Evolutionary conservation across 2,113 vertebrate species (phyloP).

Genomic region (Empidonax traillii): DNA sequence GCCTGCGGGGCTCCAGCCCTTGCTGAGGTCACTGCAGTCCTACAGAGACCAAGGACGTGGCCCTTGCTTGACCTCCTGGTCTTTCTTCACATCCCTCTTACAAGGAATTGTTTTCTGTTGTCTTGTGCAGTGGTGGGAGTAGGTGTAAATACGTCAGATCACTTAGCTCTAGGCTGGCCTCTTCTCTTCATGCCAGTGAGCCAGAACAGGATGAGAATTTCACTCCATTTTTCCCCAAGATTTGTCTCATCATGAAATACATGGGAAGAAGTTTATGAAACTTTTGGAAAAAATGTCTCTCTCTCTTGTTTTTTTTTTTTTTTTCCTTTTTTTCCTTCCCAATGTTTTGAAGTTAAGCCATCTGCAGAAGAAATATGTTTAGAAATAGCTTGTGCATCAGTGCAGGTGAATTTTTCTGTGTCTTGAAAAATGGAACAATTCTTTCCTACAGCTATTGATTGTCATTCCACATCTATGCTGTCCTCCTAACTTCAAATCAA

Average conservation of each 20-base stretch:
- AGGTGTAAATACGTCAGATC: not conserved
- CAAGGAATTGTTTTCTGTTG: not conserved
- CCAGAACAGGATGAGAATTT: not conserved
- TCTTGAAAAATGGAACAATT: constrained; percentile 50
- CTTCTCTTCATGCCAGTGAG: not conserved
- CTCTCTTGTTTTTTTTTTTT: not conserved
- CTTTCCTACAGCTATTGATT: constrained; percentile 30
- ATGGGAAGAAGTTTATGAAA: not conserved
- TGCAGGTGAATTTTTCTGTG: constrained; percentile 2
- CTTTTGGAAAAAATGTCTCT: not conserved
- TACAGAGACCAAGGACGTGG: not conserved
- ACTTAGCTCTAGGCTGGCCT: not conserved
- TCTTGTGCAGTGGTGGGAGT: not conserved
- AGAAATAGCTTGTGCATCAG: not conserved
- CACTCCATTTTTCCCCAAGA: not conserved
- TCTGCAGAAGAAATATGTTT: not conserved
- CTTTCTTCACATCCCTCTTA: not conserved
- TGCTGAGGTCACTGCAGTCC: not conserved
- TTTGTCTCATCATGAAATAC: not conserved
- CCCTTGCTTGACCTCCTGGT: not conserved
- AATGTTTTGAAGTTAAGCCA: not conserved
- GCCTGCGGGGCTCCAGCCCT: not conserved
- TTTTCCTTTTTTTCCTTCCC: not conserved
- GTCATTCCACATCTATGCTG: constrained; percentile 24
- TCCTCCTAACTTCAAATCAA: constrained; percentile 58